Evolutionary conservation across 2,888 invertebrate genomes (phyloP).

Genomic region (Pollenia amentaria): DNA sequence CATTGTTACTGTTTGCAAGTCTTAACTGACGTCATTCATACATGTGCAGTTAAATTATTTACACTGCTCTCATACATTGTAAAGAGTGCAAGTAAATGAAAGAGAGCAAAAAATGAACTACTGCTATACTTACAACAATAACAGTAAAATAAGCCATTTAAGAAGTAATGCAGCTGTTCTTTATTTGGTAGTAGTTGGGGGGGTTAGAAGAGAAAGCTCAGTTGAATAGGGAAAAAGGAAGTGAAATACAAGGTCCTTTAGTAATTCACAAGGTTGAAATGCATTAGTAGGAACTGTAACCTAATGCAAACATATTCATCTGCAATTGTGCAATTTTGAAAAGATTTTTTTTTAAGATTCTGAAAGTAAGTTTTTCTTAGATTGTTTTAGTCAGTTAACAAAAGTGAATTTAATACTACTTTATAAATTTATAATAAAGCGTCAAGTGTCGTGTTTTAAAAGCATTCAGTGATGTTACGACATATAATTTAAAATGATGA

Average conservation of each 20-base stretch:
- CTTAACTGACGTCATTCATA: slow-evolving; percentile 30
- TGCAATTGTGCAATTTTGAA: background rate
- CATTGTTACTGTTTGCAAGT: slow-evolving; percentile 20
- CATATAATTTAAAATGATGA: no score
- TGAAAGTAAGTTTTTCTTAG: background rate
- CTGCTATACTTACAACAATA: background rate
- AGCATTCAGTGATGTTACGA: no score
- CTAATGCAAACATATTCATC: background rate
- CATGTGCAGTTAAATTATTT: slow-evolving; percentile 10
- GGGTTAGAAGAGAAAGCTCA: background rate
- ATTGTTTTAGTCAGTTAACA: background rate
- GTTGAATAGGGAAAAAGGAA: background rate
- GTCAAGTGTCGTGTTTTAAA: no score
- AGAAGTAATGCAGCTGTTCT: slow-evolving; percentile 32
- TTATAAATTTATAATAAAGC: no score
- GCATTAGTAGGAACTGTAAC: no score
- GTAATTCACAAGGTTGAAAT: background rate
- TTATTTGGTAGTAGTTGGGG: background rate
- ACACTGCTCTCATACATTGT: background rate
- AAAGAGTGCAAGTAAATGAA: background rate
- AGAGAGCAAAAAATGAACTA: slow-evolving; percentile 10
- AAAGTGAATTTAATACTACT: background rate
- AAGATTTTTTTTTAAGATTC: background rate
- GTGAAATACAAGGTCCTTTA: slow-evolving; percentile 5
- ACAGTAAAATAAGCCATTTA: background rate